These are phyloP conservation scores for Margaritifera margaritifera DNA, from an alignment of 2,888 invertebrate species.

Conservation along the genomic window DNA sequence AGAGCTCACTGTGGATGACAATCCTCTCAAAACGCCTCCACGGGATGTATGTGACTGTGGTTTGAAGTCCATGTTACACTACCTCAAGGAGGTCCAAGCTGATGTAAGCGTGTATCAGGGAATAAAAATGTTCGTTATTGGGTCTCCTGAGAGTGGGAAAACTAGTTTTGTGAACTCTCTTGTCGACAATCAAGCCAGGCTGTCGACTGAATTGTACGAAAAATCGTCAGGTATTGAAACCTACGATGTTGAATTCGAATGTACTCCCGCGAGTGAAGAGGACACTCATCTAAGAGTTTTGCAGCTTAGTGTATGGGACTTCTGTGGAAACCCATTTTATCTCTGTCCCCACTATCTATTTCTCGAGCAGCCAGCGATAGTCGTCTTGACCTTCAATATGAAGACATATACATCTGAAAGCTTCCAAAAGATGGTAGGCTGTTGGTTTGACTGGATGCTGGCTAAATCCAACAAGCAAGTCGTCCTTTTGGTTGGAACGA, in stretches of 20 bases:
- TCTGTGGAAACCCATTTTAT: slow-evolving; percentile 67
- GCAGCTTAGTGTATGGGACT: slow-evolving; percentile 66
- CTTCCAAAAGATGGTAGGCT: slow-evolving; percentile 64
- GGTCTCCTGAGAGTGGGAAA: slow-evolving; percentile 58
- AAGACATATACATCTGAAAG: slow-evolving; percentile 54
- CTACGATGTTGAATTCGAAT: slow-evolving; percentile 58
- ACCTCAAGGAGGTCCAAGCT: slow-evolving; percentile 65
- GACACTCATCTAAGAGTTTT: slow-evolving; percentile 28
- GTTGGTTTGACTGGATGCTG: slow-evolving; percentile 71
- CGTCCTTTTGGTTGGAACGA: slow-evolving; percentile 67
- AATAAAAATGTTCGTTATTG: slow-evolving; percentile 56
- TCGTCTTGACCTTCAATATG: slow-evolving; percentile 67
- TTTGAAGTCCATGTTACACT: slow-evolving; percentile 64
- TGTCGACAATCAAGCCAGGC: slow-evolving; percentile 67
- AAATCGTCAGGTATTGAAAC: slow-evolving; percentile 62
- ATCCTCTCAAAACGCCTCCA: slow-evolving; percentile 67
- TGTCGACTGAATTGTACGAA: slow-evolving; percentile 60
- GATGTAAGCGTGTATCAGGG: slow-evolving; percentile 62
- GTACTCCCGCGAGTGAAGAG: slow-evolving; percentile 12
- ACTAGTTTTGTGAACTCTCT: slow-evolving; percentile 66
- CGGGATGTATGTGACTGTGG: slow-evolving; percentile 66
- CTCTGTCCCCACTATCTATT: slow-evolving; percentile 62
- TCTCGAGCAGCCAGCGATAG: slow-evolving; percentile 64
- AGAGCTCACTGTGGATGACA: slow-evolving; percentile 58
- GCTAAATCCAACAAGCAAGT: slow-evolving; percentile 65